These are phyloP conservation scores for Eurystomus glaucurus DNA, from an alignment of 2,797 vertebrate genomes.

Conservation along the genomic window DNA sequence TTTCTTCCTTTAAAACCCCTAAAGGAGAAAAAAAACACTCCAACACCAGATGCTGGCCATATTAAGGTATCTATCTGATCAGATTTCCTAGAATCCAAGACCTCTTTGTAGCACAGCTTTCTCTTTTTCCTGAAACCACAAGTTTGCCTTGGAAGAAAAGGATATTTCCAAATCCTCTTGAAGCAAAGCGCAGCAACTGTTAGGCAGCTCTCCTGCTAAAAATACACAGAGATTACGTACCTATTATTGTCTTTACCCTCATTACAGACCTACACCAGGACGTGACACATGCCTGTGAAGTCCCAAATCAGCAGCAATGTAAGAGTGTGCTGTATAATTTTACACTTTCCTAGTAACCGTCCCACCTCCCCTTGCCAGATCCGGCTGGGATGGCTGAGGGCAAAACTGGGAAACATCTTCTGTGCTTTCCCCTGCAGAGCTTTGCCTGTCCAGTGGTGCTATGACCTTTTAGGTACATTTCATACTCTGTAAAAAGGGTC, in stretches of 20 bases:
- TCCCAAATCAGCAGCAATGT: not conserved
- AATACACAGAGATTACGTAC: not conserved
- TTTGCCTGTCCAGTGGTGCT: not conserved
- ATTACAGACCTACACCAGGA: not conserved
- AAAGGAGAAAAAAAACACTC: not conserved
- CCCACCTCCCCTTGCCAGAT: not conserved
- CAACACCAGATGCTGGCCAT: not conserved
- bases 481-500: not conserved
- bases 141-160: not conserved
- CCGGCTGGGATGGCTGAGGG: not conserved
- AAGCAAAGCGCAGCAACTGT: not conserved
- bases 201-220: not conserved
- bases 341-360: not conserved
- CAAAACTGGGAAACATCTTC: not conserved
- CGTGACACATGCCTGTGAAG: fast-evolving
- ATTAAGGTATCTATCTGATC: not conserved
- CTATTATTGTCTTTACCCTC: not conserved
- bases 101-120: not conserved
- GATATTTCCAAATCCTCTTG: not conserved
- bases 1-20: not conserved
- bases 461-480: not conserved
- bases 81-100: not conserved
- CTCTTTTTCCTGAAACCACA: not conserved
- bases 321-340: not conserved
- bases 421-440: not conserved